Percentiles rank a stretch among this genome's conserved stretches.
These are phyloP conservation scores for Calliphora vomitoria DNA, from an alignment of 2,888 invertebrate genomes.

Conservation along the genomic window DNA sequence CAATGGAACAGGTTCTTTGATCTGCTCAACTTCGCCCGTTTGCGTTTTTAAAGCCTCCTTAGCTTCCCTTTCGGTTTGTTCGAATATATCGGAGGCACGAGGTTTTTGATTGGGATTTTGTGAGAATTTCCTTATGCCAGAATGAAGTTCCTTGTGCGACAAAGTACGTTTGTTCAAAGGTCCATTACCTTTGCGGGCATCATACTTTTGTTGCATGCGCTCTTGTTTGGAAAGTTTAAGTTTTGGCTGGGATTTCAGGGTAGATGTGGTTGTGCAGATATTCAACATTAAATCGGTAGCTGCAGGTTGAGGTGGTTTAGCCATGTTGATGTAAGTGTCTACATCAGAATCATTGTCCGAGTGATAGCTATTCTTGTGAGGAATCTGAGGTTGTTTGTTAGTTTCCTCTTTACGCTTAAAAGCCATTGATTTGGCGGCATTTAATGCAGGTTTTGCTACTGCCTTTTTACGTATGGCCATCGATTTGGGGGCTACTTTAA, in stretches of 20 bases:
- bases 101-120: slow-evolving; percentile 80
- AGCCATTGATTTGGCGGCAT: slow-evolving; percentile 32
- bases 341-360: slow-evolving; percentile 66
- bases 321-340: slow-evolving; percentile 48
- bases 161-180: slow-evolving; percentile 63
- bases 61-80: slow-evolving; percentile 50
- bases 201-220: slow-evolving; percentile 75
- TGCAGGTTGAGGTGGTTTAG: slow-evolving; percentile 9
- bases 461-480: slow-evolving; percentile 60
- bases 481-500: slow-evolving; percentile 47
- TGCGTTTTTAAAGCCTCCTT: slow-evolving; percentile 16
- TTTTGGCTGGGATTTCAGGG: slow-evolving; percentile 56
- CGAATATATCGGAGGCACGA: slow-evolving; percentile 78
- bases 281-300: slow-evolving; percentile 77
- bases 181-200: slow-evolving; percentile 40
- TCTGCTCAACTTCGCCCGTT: not conserved
- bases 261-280: slow-evolving; percentile 69
- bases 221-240: slow-evolving; percentile 76
- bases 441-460: not conserved
- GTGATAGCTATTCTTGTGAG: not conserved
- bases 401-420: slow-evolving; percentile 36
- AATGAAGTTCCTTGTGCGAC: slow-evolving; percentile 76
- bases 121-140: slow-evolving; percentile 77
- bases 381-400: not conserved
- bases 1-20: slow-evolving; percentile 42